Conservation (phyloP, 2,113 vertebrate genomes). For the Passer domesticus region DNA sequence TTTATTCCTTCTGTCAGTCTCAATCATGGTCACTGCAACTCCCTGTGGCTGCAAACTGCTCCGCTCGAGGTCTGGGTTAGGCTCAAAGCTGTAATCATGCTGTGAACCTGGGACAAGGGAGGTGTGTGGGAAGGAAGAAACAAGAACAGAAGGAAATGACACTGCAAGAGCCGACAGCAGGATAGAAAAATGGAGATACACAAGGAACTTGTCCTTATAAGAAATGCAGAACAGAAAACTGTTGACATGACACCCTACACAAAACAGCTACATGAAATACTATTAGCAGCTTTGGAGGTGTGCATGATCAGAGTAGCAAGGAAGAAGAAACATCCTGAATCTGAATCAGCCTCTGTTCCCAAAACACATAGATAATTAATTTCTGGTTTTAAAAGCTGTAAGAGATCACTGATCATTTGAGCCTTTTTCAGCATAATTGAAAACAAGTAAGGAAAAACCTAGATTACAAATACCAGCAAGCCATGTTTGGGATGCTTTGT, state of each 20-base stretch:
- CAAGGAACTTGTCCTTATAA: neutral
- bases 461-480: neutral
- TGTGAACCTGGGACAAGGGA: neutral
- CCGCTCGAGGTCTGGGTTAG: neutral
- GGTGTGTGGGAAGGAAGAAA: constrained; percentile 23
- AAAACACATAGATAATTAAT: neutral
- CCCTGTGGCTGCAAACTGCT: neutral
- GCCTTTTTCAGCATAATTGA: neutral
- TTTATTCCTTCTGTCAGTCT: neutral
- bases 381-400: neutral
- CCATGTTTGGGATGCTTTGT: neutral
- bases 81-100: neutral
- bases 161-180: neutral
- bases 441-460: neutral
- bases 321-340: constrained; percentile 20
- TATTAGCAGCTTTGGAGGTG: neutral
- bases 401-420: neutral
- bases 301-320: neutral
- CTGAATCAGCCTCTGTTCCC: neutral
- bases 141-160: constrained; percentile 1
- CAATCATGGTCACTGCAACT: neutral
- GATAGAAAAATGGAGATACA: neutral
- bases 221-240: neutral
- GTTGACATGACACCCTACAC: neutral
- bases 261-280: neutral